Evolutionary conservation across 1,140 invertebrate genomes (phyloP), one percentile per base, ranked within the genome.

Genomic region (Manduca sexta): DNA sequence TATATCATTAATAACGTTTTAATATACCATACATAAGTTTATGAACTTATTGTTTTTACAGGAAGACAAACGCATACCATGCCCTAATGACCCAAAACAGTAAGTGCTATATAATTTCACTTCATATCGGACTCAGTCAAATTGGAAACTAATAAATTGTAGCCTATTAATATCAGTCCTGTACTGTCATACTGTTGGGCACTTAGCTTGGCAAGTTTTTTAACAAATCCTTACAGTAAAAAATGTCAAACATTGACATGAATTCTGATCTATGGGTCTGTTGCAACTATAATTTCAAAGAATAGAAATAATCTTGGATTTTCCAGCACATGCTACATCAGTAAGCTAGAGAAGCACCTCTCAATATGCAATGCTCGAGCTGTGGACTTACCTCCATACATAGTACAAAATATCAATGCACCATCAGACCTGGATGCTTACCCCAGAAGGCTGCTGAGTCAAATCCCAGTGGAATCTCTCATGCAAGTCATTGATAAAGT

Each of bases 291-390:
- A n/a, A n/a, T n/a, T n/a, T n/a, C n/a, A n/a, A n/a, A n/a, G 21
- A 35, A 35, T 12, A 35, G 1, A n/a, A 12, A n/a, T 35, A 12
- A n/a, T 35, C 18, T 2, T 34, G n/a, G 8, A 15, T 1, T 41
- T 64, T 69, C 13, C 63, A 92, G 91, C 60, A 93, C 94, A 0
- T 93, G 93, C 59, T 95, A 91, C 74, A 88, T 90, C 37, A 89
- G 89, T 13, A 92, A 91, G 59, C 72, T 95, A 43, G 57, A 88
- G 18, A 92, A 92, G 61, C 94, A 95, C 78, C 74, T 95, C 35
- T 89, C 89, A 64, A 92, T 94, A 47, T 95, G 94, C 68, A 95
- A 95, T 86, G 91, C 91, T 1, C 84, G 88, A 45, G 74, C 86
- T 31, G 77, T 79, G 33, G 82, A 86, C 26, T 60, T 58, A 14